Conservation (phyloP, 2,888 invertebrate genomes). For the Spodoptera exigua region DNA sequence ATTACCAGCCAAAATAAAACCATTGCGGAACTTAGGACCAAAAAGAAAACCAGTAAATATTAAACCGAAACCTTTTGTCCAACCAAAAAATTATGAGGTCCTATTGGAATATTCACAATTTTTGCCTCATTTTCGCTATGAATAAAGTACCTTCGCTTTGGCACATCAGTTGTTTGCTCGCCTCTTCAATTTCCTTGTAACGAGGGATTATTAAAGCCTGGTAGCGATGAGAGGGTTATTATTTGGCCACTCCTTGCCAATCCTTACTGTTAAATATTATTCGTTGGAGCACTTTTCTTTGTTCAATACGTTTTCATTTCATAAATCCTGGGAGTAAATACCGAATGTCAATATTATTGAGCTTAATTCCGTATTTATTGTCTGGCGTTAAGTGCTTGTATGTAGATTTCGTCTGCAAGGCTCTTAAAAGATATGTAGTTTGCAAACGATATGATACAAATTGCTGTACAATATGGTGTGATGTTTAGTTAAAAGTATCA, state of each 20-base stretch:
- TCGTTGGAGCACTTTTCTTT: constrained; percentile 5
- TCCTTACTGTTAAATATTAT: constrained; percentile 29
- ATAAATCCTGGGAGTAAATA: too few relatives aligned
- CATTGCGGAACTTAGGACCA: neutral
- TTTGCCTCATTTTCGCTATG: constrained; percentile 36
- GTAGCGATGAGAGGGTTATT: constrained; percentile 29
- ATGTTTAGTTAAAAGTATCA: too few relatives aligned
- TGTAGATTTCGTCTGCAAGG: too few relatives aligned
- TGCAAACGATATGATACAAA: too few relatives aligned
- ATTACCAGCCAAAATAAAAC: neutral
- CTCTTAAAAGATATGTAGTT: too few relatives aligned
- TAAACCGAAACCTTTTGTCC: neutral
- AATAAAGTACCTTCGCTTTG: constrained; percentile 32
- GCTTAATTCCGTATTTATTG: too few relatives aligned
- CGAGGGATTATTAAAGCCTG: constrained; percentile 51
- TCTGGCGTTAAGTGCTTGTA: too few relatives aligned
- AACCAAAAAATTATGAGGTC: neutral
- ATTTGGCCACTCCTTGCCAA: constrained; percentile 31
- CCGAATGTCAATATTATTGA: too few relatives aligned
- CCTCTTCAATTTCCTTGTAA: constrained; percentile 77
- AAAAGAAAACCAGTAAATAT: neutral
- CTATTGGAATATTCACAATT: constrained; percentile 20
- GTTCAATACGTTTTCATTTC: neutral
- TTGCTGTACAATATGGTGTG: too few relatives aligned
- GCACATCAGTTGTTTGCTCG: constrained; percentile 70